A percentile compares a stretch with the other conserved stretches of the same genome.
These are phyloP conservation scores for Avahi laniger DNA, from an alignment of 2,797 vertebrate genomes.

Conservation along the genomic window DNA sequence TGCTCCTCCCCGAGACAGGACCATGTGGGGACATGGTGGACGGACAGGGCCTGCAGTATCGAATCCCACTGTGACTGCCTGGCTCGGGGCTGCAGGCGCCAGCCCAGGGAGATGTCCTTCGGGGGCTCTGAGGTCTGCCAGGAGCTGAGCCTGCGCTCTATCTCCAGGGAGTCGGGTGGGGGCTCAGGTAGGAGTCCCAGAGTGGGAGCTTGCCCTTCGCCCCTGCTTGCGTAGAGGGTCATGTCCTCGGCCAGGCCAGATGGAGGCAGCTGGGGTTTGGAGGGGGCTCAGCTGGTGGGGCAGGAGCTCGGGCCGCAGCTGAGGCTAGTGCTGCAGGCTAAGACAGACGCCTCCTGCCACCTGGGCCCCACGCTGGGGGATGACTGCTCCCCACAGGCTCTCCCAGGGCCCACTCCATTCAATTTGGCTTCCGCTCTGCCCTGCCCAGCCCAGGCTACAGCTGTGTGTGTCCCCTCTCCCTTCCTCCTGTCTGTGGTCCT, in stretches of 20 bases:
- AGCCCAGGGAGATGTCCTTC: neutral
- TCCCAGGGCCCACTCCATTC: neutral
- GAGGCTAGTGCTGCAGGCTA: neutral
- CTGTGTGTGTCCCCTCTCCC: neutral
- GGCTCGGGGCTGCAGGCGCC: neutral
- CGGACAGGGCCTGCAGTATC: neutral
- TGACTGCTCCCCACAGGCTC: neutral
- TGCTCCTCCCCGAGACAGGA: neutral
- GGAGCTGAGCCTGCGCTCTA: neutral
- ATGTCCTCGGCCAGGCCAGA: no score
- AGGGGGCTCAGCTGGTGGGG: neutral
- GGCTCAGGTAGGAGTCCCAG: neutral
- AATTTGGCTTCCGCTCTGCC: neutral
- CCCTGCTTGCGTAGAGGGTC: no score
- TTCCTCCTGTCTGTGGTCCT: neutral
- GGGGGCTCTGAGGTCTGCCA: neutral
- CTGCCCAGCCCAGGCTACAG: neutral
- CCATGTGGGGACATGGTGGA: rapidly evolving
- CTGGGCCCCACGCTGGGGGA: neutral
- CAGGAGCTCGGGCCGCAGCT: neutral
- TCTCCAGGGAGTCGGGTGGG: neutral
- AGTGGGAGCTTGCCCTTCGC: no score
- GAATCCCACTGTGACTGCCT: neutral
- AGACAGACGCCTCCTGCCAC: neutral
- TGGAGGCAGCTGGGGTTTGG: neutral